Conservation (phyloP, 2,888 invertebrate species). For the Hypsopygia costalis region DNA sequence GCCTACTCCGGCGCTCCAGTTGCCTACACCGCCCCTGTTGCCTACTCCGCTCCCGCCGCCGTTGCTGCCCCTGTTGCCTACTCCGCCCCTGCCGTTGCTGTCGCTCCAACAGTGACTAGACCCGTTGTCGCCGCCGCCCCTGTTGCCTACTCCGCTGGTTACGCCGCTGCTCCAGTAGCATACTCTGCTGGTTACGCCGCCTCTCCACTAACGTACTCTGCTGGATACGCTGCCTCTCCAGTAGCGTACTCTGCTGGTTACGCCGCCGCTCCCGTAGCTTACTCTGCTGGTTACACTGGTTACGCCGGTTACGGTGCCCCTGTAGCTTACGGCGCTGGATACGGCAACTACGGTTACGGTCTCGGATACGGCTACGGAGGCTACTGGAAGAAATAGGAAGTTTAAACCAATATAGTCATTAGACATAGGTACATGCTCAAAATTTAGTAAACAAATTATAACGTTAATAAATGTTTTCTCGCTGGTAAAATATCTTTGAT, state of each 20-base stretch:
- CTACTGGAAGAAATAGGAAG: conserved; percentile 4
- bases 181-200: not conserved
- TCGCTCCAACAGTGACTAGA: too few relatives aligned
- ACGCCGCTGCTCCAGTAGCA: not conserved
- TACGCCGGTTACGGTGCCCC: conserved; percentile 3
- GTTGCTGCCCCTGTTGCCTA: not conserved
- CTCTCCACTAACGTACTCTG: not conserved
- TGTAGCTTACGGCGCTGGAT: conserved; percentile 1
- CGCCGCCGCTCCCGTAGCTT: conserved; percentile 3
- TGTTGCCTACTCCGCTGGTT: not conserved
- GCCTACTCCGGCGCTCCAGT: not conserved
- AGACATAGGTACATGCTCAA: not conserved
- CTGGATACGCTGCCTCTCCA: not conserved
- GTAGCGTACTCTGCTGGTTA: not conserved
- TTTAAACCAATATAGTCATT: not conserved
- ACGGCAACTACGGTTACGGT: conserved; percentile 5
- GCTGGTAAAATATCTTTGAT: not conserved
- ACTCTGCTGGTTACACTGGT: conserved; percentile 1
- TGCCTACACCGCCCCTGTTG: not conserved
- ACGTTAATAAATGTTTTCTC: not conserved
- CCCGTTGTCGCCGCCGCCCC: not conserved
- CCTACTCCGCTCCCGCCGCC: not conserved
- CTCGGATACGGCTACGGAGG: conserved; percentile 1
- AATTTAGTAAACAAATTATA: too few relatives aligned
- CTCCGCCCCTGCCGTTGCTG: not conserved